A percentile compares a stretch with the other conserved stretches of the same genome.
These are phyloP conservation scores for Nannoperca australis DNA, from an alignment of 2,797 vertebrate species.

Conservation along the genomic window DNA sequence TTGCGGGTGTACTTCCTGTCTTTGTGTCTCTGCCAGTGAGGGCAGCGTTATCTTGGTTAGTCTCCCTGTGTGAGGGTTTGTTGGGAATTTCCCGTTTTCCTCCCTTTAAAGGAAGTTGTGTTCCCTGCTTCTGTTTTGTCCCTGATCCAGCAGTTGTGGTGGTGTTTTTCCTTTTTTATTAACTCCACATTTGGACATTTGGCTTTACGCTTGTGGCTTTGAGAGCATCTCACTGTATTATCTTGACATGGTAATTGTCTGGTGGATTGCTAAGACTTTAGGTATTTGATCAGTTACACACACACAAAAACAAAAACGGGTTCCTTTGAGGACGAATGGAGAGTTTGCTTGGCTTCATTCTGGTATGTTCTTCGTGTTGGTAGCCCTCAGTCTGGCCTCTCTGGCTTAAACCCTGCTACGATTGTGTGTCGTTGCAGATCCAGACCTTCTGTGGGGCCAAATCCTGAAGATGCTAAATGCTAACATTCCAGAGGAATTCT, in stretches of 20 bases:
- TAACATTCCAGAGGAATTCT: constrained; percentile 83
- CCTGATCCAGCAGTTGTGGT: not conserved
- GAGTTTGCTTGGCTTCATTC: not conserved
- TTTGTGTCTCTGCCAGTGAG: constrained; percentile 1
- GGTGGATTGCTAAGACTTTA: not conserved
- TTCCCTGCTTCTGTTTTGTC: not conserved
- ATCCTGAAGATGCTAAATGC: constrained; percentile 84
- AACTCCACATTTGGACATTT: no score
- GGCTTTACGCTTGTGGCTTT: not conserved
- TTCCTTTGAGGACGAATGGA: not conserved
- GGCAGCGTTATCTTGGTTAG: not conserved
- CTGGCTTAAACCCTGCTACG: constrained; percentile 81
- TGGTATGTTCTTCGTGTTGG: constrained; percentile 1
- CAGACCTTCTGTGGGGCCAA: constrained; percentile 78
- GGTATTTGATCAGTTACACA: not conserved
- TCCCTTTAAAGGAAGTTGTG: not conserved
- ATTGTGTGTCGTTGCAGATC: constrained; percentile 88
- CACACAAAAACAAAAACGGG: not conserved
- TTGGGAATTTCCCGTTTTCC: constrained; percentile 35
- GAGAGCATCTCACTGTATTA: not conserved
- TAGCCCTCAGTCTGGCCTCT: constrained; percentile 50
- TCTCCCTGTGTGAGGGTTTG: not conserved
- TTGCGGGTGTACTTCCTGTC: constrained; percentile 13
- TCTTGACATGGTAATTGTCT: not conserved
- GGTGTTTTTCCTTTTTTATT: not conserved